Base-by-base conservation (phyloP, 2,888 invertebrate species). In the Tiliacea aurago region DNA sequence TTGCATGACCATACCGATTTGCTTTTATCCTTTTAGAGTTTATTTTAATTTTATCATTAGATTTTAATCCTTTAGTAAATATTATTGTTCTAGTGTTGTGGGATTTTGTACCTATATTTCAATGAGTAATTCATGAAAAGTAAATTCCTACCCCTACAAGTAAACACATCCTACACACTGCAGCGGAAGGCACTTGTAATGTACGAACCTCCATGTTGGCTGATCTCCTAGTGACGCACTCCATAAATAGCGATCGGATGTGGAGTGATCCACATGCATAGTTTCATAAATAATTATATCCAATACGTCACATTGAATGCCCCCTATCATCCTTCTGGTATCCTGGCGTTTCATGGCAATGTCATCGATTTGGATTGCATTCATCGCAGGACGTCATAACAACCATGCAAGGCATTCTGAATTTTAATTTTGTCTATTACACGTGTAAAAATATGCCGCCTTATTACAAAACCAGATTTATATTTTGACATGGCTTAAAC, bases 291-390 rank as follows among this genome's bases (percentile, higher is more conserved):
- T 13, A 33, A 53, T 56, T n/a, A n/a, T 28, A 28, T 28, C 28
- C 28, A 28, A 28, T 28, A 33, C 58, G n/a, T 33, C 13, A 67
- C 15, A 33, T 47, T 47, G 18, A 59, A 68, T 59, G 37, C 33
- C 59, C 15, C 13, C 18, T 37, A 23, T 4, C 23, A 13, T n/a
- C 4, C 37, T 20, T 49, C 33, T 59, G 58, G 20, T 49, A 28
- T 63, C 49, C 49, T 69, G 28, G 69, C 4, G 10, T 28, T 41
- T 49, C 63, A 15, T 51, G 63, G 41, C 41, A 41, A 28, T 20
- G 10, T 20, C 28, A 69, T 41, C 20, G 49, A 69, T 69, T 63
- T 69, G 20, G 23, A 20, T 63, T 49, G n/a, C 59, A 18, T 41
- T 61, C 68, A 69, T 6, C 23, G 20, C 28, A 28, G 45, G 28